Base-by-base conservation (phyloP, 2,888 invertebrate species). In the Euclidia mi region DNA sequence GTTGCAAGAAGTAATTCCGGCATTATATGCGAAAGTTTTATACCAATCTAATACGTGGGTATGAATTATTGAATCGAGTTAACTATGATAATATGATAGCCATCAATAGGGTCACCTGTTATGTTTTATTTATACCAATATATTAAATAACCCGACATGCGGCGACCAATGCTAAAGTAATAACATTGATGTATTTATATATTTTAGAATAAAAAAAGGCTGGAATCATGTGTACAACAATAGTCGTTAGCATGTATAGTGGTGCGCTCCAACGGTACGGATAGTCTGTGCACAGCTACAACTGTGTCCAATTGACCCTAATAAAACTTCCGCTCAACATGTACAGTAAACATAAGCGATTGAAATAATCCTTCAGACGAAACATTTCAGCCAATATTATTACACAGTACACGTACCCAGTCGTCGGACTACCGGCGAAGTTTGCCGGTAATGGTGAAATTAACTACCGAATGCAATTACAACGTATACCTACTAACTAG, bases 391-490 rank as follows among this genome's bases (percentile, higher is more conserved):
- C 15, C 56, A 47, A 53, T 52, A 57, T 64, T 41, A 35, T 46
- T 46, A 62, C 65, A 66, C 68, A 64, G 64, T 62, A 76, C 65
- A 73, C 57, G 46, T 11, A 12, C 9, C n/a, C 17, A 18, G 20
- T 25, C 4, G 20, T 37, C 42, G 56, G 62, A 75, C 68, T 69
- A 74, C 79, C 81, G 81, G 78, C 79, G 81, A 80, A 83, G 71
- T 76, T 76, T 61, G 57, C 71, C 71, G 71, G 78, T 68, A 78
- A 78, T 78, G 77, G 82, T 79, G 79, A 83, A 84, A 85, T 83
- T 85, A 81, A 78, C 75, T 77, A 78, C 71, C 67, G 74, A 87
- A 79, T 78, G 82, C 84, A 86, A 89, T 88, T 82, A 86, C 77
- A 65, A 66, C 72, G 72, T 72, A 66, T n/a, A n/a, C n/a, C n/a